Evolutionary conservation across 2,113 vertebrate genomes (phyloP).

Genomic region (Gambusia affinis): DNA sequence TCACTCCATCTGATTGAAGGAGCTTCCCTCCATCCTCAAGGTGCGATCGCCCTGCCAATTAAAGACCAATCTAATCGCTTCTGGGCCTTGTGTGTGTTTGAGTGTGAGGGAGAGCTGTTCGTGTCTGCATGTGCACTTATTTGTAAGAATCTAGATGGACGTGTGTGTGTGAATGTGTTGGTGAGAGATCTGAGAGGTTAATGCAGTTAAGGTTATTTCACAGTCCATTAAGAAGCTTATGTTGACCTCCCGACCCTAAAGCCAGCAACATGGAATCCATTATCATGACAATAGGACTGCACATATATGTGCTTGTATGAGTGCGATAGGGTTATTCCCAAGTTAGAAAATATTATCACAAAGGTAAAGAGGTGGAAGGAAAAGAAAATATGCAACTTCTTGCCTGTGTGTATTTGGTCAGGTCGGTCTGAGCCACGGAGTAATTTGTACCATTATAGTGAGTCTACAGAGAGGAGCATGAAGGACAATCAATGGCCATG

Average conservation of each 20-base stretch:
- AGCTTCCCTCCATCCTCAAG: constrained; percentile 72
- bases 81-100: constrained; percentile 85
- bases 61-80: constrained; percentile 92
- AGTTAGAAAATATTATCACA: constrained; percentile 78
- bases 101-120: constrained; percentile 81
- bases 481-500: constrained; percentile 87
- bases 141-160: constrained; percentile 79
- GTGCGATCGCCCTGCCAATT: constrained; percentile 80
- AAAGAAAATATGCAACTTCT: constrained; percentile 38
- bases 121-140: constrained; percentile 74
- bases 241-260: constrained; percentile 94
- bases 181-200: constrained; percentile 93
- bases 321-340: constrained; percentile 86
- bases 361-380: constrained; percentile 24
- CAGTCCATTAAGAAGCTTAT: constrained; percentile 99
- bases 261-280: constrained; percentile 98
- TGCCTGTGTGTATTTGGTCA: constrained; percentile 80
- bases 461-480: constrained; percentile 81
- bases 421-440: constrained; percentile 81
- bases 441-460: constrained; percentile 93
- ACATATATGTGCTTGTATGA: constrained; percentile 37
- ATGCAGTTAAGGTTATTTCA: constrained; percentile 99
- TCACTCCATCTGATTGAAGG: constrained; percentile 80
- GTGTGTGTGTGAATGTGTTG: constrained; percentile 35
- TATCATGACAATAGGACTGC: constrained; percentile 95